Evolutionary conservation across 2,888 invertebrate species (phyloP).

Genomic region (Adela reaumurella): DNA sequence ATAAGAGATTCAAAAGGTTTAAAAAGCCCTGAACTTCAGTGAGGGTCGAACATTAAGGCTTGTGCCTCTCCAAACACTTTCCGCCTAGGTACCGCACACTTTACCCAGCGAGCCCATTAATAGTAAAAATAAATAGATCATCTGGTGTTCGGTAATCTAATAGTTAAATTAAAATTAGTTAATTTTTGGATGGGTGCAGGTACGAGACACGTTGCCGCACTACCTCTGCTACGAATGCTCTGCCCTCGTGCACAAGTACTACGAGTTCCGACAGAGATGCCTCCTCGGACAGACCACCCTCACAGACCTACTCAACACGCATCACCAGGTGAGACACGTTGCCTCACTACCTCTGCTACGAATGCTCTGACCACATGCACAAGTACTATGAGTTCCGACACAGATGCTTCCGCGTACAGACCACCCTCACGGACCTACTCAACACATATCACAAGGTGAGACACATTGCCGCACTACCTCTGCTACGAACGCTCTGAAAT

Average conservation of each 20-base stretch:
- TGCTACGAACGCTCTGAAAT: constrained; percentile 34
- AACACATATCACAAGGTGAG: constrained; percentile 25
- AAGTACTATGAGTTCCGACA: constrained; percentile 33
- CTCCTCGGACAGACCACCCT: constrained; percentile 25
- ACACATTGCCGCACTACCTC: constrained; percentile 19
- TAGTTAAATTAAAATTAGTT: too few relatives aligned
- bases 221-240: constrained; percentile 36
- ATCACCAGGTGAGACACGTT: constrained; percentile 22
- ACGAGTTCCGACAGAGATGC: constrained; percentile 30
- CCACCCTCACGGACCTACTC: constrained; percentile 23
- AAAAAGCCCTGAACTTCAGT: too few relatives aligned
- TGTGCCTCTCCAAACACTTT: too few relatives aligned
- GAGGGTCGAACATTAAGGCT: too few relatives aligned
- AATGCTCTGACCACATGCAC: constrained; percentile 28
- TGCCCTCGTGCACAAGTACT: constrained; percentile 26
- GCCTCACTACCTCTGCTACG: constrained; percentile 29
- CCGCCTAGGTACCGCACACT: too few relatives aligned
- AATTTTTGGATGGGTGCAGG: too few relatives aligned
- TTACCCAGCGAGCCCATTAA: too few relatives aligned
- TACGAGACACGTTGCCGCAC: constrained; percentile 13
- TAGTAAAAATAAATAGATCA: too few relatives aligned
- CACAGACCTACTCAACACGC: constrained; percentile 21
- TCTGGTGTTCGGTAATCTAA: too few relatives aligned
- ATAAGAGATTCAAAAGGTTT: too few relatives aligned
- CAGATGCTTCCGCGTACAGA: constrained; percentile 26